phyloP scores from a whole-genome alignment of 2,113 vertebrate species.

The Coptodon rendalli region DNA sequence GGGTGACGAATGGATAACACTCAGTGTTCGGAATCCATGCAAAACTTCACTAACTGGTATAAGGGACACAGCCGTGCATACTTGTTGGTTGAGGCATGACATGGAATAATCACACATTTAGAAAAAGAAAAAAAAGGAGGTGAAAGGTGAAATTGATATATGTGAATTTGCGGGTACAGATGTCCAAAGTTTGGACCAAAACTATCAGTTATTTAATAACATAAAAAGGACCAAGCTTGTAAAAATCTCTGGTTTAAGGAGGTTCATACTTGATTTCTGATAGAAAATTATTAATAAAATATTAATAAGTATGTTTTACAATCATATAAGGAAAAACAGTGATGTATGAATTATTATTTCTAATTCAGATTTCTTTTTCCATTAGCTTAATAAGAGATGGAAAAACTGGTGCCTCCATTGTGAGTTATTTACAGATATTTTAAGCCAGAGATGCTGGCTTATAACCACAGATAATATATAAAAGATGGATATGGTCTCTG shows the following conservation, averaged over 20 bases:
- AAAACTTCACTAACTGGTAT: background rate
- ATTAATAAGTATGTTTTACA: background rate
- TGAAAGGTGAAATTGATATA: background rate
- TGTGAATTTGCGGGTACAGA: background rate
- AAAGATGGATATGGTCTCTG: background rate
- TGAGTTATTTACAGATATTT: background rate
- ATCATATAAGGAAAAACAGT: background rate
- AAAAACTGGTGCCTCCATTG: background rate
- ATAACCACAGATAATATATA: background rate
- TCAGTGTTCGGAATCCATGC: background rate
- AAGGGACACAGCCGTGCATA: background rate
- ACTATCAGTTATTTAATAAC: background rate
- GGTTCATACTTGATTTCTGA: background rate
- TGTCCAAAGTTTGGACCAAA: background rate
- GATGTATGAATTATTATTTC: background rate
- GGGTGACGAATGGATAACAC: constrained; percentile 34
- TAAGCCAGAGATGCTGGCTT: rapidly evolving
- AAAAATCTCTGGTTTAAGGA: background rate
- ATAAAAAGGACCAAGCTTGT: rapidly evolving
- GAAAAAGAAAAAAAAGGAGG: background rate
- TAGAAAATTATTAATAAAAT: background rate
- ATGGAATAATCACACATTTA: constrained; percentile 13
- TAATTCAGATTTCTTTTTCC: background rate
- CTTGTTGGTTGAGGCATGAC: background rate
- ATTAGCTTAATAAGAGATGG: background rate